A percentile compares a stretch with the other conserved stretches of the same genome.
These are phyloP conservation scores for Acrocera orbiculus DNA, from an alignment of 2,888 invertebrate species.

Conservation along the genomic window DNA sequence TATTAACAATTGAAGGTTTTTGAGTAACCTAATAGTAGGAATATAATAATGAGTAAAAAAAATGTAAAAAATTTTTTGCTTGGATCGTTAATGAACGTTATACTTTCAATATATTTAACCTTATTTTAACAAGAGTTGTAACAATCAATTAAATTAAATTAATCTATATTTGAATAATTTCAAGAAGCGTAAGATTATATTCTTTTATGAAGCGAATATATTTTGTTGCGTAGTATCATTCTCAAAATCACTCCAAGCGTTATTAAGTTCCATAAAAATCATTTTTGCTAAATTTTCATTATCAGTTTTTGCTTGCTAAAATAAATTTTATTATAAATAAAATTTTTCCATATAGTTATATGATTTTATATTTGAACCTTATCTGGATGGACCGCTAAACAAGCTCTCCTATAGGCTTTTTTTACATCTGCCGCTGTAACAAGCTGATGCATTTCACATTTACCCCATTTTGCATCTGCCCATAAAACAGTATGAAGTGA, in stretches of 20 bases:
- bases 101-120: no score
- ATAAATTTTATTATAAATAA: no score
- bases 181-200: no score
- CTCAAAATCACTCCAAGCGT: constrained; percentile 91
- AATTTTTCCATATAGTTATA: no score
- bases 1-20: no score
- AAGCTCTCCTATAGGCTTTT: constrained; percentile 86
- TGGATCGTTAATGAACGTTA: no score
- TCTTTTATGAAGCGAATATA: constrained; percentile 34
- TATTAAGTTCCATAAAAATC: constrained; percentile 97
- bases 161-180: no score
- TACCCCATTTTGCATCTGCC: constrained; percentile 84
- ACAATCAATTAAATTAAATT: no score
- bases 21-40: no score
- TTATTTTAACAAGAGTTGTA: no score
- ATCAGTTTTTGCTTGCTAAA: constrained; percentile 78
- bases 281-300: constrained; percentile 88
- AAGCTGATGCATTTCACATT: constrained; percentile 87
- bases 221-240: constrained; percentile 67
- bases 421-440: constrained; percentile 88
- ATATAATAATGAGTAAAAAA: no score
- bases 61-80: no score
- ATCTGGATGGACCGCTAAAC: constrained; percentile 95
- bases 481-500: constrained; percentile 87
- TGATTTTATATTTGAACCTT: constrained; percentile 47